Percentiles rank a stretch among this genome's conserved stretches.
These are phyloP conservation scores for Campoplex capitator DNA, from an alignment of 2,888 invertebrate species.

Conservation along the genomic window DNA sequence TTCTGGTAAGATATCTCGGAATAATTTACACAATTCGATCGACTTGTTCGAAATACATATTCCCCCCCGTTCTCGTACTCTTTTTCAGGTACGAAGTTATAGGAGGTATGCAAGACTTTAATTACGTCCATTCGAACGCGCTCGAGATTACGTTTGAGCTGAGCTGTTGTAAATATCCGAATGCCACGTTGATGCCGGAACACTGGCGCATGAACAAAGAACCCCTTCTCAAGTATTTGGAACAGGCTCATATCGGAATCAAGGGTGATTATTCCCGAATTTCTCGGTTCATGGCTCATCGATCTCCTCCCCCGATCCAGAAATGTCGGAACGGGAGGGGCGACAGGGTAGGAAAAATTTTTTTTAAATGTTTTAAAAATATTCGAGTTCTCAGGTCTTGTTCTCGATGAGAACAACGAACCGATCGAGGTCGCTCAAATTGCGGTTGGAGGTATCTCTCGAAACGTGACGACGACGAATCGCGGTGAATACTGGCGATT, in stretches of 20 bases:
- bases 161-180: constrained; percentile 97
- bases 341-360: background rate
- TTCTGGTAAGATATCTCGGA: constrained; percentile 90
- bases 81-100: constrained; percentile 82
- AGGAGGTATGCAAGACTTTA: constrained; percentile 99
- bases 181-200: constrained; percentile 88
- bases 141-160: constrained; percentile 98
- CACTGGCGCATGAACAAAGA: constrained; percentile 96
- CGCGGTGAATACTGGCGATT: constrained; percentile 98
- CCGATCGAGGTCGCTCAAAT: constrained; percentile 92
- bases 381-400: constrained; percentile 86
- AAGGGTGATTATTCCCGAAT: constrained; percentile 84
- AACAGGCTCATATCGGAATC: constrained; percentile 91
- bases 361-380: background rate
- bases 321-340: background rate
- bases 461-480: constrained; percentile 91
- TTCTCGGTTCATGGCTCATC: constrained; percentile 13
- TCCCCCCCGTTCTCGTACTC: background rate
- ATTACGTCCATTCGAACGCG: constrained; percentile 97
- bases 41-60: too few relatives aligned
- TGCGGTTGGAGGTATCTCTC: constrained; percentile 91
- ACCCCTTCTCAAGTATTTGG: constrained; percentile 93
- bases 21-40: too few relatives aligned
- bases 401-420: constrained; percentile 87
- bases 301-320: background rate